Base-by-base conservation (phyloP, 2,888 invertebrate genomes). In the Volucella inflata region DNA sequence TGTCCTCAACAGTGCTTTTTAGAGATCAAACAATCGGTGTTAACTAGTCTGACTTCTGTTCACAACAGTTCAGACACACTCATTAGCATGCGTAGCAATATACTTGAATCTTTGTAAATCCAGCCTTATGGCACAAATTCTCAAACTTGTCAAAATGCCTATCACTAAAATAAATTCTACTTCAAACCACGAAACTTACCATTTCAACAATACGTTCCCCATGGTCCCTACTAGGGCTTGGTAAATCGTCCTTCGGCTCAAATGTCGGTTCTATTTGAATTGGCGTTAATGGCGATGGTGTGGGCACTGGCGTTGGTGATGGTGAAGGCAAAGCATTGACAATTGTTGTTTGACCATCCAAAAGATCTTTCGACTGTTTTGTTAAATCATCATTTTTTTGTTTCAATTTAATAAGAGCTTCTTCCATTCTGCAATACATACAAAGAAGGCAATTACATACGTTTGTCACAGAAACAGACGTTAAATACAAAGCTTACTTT, bases 131-230 rank as follows among this genome's bases (percentile, higher is more conserved):
- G 42, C 64, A 64, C 48, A 64, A 36, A 48, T 64, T 30, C 46
- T 48, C 64, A 64, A 48, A 30, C 64, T 8, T 30, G 9, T 46
- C 12, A 46, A 8, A 2, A 16, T 8, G 14, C 6, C 4, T 14
- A 21, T 16, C 4, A 8, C 17, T 30, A 44, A 30, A 42, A 11
- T 11, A 30, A 21, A 70, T 46, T n/a, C 8, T 14, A n/a, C 1
- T 50, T 11, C 3, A 60, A 38, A 12, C 17, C 10, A 21, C 21
- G 17, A 68, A 2, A 88, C 91, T 90, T 84, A 92, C 92, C 92
- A 92, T 92, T 90, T 92, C 92, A 46, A 92, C 92, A 87, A 92
- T 91, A 55, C 92, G 90, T 75, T 92, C 92, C 50, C 90, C 90
- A 81, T 92, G 91, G 67, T 91, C 91, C 3, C 89, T 89, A 67